Evolutionary conservation across 1,140 invertebrate species (phyloP), one percentile per base, ranked within the genome.

Genomic region (Formica exsecta): DNA sequence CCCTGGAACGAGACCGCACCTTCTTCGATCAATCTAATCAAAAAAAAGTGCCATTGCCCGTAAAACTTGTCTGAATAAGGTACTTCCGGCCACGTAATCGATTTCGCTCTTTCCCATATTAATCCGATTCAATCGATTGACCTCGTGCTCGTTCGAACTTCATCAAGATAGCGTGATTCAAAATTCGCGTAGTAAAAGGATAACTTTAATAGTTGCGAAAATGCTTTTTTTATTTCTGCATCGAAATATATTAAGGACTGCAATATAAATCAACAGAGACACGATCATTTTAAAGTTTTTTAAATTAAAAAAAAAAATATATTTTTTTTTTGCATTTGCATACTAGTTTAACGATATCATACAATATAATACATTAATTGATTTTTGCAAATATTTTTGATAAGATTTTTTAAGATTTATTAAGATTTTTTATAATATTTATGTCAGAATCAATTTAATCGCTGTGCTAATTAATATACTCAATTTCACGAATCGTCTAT

Each of bases 11-110:
- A 61, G 1, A 41, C 81, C 81, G 29, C 81, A 62, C 81, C 81
- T 84, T 38, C 70, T 3, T 25, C 71, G 81, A 84, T 65, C 71
- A 84, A 84, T 84, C 71, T 65, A 84, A 84, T 84, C 71, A 65
- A 73, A 29, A 75, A 83, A 51, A 77, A 84, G 61, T 48, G 81
- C 73, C 41, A 59, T 25, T 76, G 44, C 22, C 29, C 73, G 32
- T 76, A 75, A 84, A 84, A 62, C 59, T 76, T 19, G 59, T 48
- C 70, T 51, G 59, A 76, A 84, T 65, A 48, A 51, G 41, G 29
- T 62, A 62, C n/a, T 62, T 64, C 44, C 38, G 29, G 13, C 59
- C 70, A 44, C 7, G 38, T 76, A 84, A 76, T 84, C 59, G 41
- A 76, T 76, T 38, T 36, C 54, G 11, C 25, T 64, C 57, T 65